phyloP scores from a whole-genome alignment of 2,797 vertebrate genomes.

The Erethizon dorsatum region DNA sequence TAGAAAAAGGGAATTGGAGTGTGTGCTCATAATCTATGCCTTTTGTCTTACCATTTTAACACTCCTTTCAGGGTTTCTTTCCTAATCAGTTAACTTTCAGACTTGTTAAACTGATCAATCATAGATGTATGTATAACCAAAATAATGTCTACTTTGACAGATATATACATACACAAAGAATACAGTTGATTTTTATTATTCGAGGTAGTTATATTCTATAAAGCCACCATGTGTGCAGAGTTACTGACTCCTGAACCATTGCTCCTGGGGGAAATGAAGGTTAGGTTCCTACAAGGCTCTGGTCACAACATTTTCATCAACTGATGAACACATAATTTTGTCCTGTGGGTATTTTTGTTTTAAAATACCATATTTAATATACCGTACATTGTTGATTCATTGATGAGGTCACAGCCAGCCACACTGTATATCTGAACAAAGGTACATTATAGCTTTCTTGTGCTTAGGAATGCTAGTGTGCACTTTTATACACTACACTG shows the following conservation, averaged over 20 bases:
- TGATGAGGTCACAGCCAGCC: constrained; percentile 32
- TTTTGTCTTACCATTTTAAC: constrained; percentile 13
- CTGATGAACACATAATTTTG: neutral
- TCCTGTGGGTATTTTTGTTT: constrained; percentile 48
- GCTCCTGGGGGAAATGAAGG: neutral
- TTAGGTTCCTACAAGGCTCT: neutral
- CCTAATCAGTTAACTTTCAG: constrained; percentile 44
- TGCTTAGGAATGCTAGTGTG: neutral
- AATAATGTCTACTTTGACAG: neutral
- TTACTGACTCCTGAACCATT: neutral
- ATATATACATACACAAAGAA: neutral
- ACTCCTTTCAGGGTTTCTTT: constrained; percentile 36
- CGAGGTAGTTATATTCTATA: neutral
- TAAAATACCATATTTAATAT: constrained; percentile 16
- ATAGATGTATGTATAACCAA: neutral
- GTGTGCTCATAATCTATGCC: neutral
- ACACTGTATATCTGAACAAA: constrained; percentile 7
- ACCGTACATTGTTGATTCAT: neutral
- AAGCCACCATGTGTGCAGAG: neutral
- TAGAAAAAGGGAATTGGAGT: neutral
- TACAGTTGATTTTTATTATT: constrained; percentile 36
- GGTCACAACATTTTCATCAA: constrained; percentile 23
- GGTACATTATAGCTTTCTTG: neutral
- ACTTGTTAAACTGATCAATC: neutral
- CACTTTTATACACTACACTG: neutral